Evolutionary conservation across 2,113 vertebrate genomes (phyloP), one percentile per base, ranked within the genome.

Genomic region (Notothenia rossii): DNA sequence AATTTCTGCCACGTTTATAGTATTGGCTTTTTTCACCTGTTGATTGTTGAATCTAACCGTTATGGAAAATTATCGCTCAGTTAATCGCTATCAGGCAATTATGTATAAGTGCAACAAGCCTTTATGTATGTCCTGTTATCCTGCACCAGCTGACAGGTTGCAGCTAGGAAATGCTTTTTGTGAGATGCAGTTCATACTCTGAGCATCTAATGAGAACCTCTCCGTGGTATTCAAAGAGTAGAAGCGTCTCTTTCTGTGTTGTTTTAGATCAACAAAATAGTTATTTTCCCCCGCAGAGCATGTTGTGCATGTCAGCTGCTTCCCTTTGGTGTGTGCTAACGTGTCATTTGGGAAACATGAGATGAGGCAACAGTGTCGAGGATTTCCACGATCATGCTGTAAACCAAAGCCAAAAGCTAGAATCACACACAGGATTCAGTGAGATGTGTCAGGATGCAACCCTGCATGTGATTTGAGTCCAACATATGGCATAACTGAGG

Each of bases 381-480:
- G n/a, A 29, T 64, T 75, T 53, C 65, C 7, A 54, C n/a, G 59
- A 53, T 45, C 17, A 12, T 7, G 59, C 20, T 15, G 17, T 22
- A 36, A 51, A 59, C 33, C 45, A 5, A 12, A 33, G 50, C 36
- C 18, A 36, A 66, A 17, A 33, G 53, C 4, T 20, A 58, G 11
- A n/a, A n/a, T 48, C 59, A 22, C 62, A n/a, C 25, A n/a, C 15
- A 51, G 4, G 18, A n/a, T 11, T 46, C n/a, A n/a, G 1, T 11
- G 8, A 51, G 36, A 64, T 25, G 46, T 56, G 59, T 59, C 36
- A 61, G n/a, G 29, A 63, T 33, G 54, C 55, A 73, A 50, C 50
- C 40, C 29, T 13, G 40, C 7, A 10, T 36, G 10, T 46, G 22
- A 36, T 36, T 36, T 6, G 7, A 36, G 36, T 36, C 36, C 36